Evolutionary conservation across 2,797 vertebrate species (phyloP), one percentile per base, ranked within the genome.

Genomic region (Enoplosus armatus): DNA sequence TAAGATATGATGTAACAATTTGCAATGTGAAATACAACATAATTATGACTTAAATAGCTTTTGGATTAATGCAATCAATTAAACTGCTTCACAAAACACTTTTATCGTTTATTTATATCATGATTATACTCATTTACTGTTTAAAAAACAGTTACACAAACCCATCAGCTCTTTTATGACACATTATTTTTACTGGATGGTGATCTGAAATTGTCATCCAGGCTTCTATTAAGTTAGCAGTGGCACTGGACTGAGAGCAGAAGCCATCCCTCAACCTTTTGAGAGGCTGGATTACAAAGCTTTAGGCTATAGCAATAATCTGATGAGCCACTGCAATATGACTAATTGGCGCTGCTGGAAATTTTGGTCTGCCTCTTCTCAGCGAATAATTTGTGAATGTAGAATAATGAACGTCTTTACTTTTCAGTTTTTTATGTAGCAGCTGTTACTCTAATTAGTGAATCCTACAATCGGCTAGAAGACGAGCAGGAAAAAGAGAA

Each of bases 261-360:
- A 82, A 43, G 9, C 50, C 33, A 1, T 22, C 31, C 27, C 1
- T 69, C 55, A 71, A 20, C 29, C 43, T 53, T 65, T 50, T 67
- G 14, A 82, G 62, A 18, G 37, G 59, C 41, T 43, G 48, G 35
- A 70, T 80, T 78, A 55, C 27, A 84, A 66, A 50, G 27, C 72
- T 56, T 64, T 5, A 39, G 51, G 60, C 45, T 50, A 22, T 5
- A 50, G 9, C 66, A 53, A 58, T 76, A 66, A 77, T 83, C 51
- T 65, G 45, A 76, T 84, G 58, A 78, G 22, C 41, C 47, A 22
- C 54, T 47, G 54, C 66, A 55, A 70, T 33, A 58, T 80, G 48
- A 85, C 47, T 84, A 83, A 86, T 73, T 79, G 20, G 33, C 8
- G 22, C 81, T 65, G 39, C 81, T 48, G 50, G 45, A 69, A 66